These are phyloP conservation scores for Rhizomys pruinosus DNA, from an alignment of 2,113 vertebrate species.

Conservation along the genomic window DNA sequence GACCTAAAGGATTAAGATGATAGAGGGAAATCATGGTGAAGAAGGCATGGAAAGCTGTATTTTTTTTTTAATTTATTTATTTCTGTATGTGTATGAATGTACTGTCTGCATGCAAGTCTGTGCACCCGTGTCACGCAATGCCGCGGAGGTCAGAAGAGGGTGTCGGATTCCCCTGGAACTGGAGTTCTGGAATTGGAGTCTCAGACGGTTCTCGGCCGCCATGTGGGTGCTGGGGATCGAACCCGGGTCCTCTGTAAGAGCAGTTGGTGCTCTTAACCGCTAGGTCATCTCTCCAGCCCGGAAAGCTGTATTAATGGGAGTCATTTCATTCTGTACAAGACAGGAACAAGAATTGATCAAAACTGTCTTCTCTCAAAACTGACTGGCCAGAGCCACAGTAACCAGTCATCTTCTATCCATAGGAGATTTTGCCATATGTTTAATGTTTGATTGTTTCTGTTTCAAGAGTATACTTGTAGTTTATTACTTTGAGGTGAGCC, in stretches of 20 bases:
- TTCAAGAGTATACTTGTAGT: neutral
- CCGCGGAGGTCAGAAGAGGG: no score
- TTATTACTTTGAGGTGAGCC: neutral
- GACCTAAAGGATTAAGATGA: neutral
- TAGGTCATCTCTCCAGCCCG: no score
- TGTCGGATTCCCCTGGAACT: no score
- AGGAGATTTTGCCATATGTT: neutral
- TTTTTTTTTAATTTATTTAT: no score
- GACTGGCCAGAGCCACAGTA: neutral
- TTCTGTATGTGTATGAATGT: no score
- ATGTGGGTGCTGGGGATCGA: no score
- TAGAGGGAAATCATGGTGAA: neutral
- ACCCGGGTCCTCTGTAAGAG: no score
- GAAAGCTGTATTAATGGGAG: neutral
- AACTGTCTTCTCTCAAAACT: neutral
- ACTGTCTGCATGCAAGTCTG: no score
- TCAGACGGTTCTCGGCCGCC: no score
- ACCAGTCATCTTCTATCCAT: neutral
- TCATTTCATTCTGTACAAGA: neutral
- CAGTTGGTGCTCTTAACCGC: no score
- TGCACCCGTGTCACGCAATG: no score
- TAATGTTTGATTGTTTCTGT: neutral
- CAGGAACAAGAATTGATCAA: neutral
- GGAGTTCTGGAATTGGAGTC: no score
- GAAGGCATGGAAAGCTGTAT: accelerated